Base-by-base conservation (phyloP, 2,888 invertebrate species). In the Heliconius cydno region DNA sequence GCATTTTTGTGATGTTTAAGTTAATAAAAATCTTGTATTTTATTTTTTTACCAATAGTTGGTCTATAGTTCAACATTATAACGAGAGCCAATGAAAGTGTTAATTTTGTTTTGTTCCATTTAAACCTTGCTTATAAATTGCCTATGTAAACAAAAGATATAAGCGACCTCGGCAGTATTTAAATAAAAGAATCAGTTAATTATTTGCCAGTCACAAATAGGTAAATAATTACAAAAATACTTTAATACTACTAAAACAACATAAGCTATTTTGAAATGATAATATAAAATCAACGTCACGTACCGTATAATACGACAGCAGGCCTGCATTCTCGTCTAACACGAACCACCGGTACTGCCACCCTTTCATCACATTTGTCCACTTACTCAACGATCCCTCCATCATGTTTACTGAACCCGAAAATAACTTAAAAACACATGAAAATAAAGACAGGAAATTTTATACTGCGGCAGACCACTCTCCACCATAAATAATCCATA, bases 281-380 rank as follows among this genome's bases (percentile, higher is more conserved):
- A 34, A 67, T 68, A 68, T 46, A 41, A 65, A 75, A 70, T 75
- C 65, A 90, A 93, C 90, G 94, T 93, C 94, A 96, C 98, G 96
- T 95, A 99, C 99, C 92, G 99, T 99, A 91, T 99, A 99, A 94
- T 99, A 99, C 12, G 99, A 98, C 81, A 99, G 96, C 82, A 99
- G 96, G 77, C 99, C 99, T 86, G 98, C 98, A 94, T 98, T 98
- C 93, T 99, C 99, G 95, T 99, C 99, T 87, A 99, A 95, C 87
- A 99, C 99, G 95, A 99, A 99, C 98, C 99, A 99, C 85, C 99
- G 97, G 95, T 99, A 99, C 94, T 99, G 99, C 99, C 99, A 99
- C 85, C 99, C 99, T 92, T 98, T 98, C 96, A 99, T 98, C 89
- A 99, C 98, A 96, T 99, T 99, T 85, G 99, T 99, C 98, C 98